These are phyloP conservation scores for Laticauda colubrina DNA, from an alignment of 2,113 vertebrate genomes.

Conservation along the genomic window DNA sequence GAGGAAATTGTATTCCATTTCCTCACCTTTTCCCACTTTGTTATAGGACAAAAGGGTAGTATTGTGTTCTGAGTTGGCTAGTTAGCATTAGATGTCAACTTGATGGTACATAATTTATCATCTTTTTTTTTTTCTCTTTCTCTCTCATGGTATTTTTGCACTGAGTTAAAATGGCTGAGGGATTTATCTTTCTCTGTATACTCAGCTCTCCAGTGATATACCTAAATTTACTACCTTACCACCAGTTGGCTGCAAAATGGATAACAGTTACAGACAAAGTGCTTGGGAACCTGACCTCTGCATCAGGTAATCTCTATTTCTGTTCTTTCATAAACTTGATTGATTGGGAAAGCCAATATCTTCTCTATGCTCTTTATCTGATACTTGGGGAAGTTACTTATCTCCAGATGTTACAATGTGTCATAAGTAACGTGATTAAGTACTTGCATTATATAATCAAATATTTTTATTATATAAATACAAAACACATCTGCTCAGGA, in stretches of 20 bases:
- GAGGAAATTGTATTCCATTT: not conserved
- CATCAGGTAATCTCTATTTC: not conserved
- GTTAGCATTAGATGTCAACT: not conserved
- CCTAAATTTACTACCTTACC: not conserved
- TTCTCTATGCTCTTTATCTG: not conserved
- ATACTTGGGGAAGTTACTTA: not conserved
- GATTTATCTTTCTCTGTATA: not conserved
- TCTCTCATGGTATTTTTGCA: not conserved
- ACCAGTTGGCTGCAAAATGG: not conserved
- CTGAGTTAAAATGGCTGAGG: not conserved
- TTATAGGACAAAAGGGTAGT: not conserved
- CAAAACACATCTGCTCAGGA: not conserved
- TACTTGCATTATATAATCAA: not conserved
- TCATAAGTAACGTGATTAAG: too few relatives aligned
- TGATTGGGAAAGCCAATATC: not conserved
- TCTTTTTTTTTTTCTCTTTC: not conserved
- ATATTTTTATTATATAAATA: not conserved
- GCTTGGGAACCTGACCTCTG: not conserved
- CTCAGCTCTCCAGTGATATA: not conserved
- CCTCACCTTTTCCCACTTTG: not conserved
- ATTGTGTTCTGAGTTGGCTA: not conserved
- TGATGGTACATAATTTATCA: not conserved
- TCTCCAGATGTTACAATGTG: not conserved
- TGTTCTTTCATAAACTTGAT: not conserved
- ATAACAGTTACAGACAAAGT: not conserved